Conservation (phyloP, 2,888 invertebrate species). For the Brenthis hecate region DNA sequence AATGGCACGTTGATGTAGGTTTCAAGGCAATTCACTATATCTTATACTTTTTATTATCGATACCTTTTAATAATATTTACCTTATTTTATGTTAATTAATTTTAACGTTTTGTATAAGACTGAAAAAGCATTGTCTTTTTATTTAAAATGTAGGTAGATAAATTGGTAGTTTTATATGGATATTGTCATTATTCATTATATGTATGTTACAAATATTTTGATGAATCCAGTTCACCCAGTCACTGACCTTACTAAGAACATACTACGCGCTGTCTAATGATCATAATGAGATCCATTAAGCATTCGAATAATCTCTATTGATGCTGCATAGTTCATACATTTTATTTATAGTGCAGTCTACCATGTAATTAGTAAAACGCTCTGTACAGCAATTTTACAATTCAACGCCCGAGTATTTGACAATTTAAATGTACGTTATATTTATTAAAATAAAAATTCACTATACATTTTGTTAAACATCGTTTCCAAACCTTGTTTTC, state of each 20-base stretch:
- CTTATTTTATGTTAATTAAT: not conserved
- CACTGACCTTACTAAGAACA: not conserved
- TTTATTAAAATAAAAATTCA: not conserved
- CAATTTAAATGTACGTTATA: slow-evolving; percentile 11
- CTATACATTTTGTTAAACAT: no score
- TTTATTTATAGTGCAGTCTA: slow-evolving; percentile 19
- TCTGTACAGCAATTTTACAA: slow-evolving; percentile 17
- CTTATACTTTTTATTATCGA: slow-evolving; percentile 1
- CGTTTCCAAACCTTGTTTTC: no score
- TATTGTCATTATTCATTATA: no score
- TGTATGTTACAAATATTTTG: no score
- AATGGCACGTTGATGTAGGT: not conserved
- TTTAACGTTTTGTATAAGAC: no score
- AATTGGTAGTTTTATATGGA: no score
- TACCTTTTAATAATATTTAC: slow-evolving; percentile 4
- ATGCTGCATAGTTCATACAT: not conserved
- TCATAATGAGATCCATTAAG: slow-evolving; percentile 12
- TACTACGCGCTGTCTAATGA: not conserved
- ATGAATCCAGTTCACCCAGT: no score
- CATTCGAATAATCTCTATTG: slow-evolving; percentile 13
- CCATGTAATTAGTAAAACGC: slow-evolving; percentile 15
- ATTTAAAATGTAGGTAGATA: no score
- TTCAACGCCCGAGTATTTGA: slow-evolving; percentile 1
- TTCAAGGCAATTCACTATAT: slow-evolving; percentile 15
- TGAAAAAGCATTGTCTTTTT: no score